A percentile compares a stretch with the other conserved stretches of the same genome.
These are phyloP conservation scores for Acrobasis repandana DNA, from an alignment of 2,888 invertebrate species.

Conservation along the genomic window DNA sequence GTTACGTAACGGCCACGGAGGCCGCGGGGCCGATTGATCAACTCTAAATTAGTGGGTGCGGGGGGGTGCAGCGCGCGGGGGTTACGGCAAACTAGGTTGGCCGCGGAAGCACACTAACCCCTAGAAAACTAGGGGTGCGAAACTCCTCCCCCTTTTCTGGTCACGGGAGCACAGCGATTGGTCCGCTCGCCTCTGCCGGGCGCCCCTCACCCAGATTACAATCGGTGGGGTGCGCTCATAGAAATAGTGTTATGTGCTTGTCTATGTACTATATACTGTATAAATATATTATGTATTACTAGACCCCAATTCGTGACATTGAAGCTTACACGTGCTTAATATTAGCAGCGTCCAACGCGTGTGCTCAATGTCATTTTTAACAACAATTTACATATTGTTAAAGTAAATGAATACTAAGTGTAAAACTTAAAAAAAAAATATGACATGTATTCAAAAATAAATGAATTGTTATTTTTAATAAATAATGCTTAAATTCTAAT, in stretches of 20 bases:
- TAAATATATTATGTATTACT: slow-evolving; percentile 61
- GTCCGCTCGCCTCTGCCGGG: slow-evolving; percentile 72
- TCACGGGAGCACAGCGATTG: slow-evolving; percentile 80
- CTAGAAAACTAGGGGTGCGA: slow-evolving; percentile 84
- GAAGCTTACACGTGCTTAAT: slow-evolving; percentile 35
- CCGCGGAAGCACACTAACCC: slow-evolving; percentile 83
- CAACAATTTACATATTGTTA: not conserved
- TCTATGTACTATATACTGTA: slow-evolving; percentile 68
- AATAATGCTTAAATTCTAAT: too few relatives aligned
- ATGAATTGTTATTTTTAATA: too few relatives aligned
- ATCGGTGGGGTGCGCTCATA: slow-evolving; percentile 82
- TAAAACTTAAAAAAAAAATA: too few relatives aligned
- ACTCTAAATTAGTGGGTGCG: slow-evolving; percentile 78
- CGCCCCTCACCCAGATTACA: slow-evolving; percentile 81
- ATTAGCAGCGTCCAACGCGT: not conserved
- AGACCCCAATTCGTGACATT: slow-evolving; percentile 74
- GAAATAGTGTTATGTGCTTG: slow-evolving; percentile 77
- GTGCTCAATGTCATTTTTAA: not conserved
- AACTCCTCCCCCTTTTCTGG: slow-evolving; percentile 83
- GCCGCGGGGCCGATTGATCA: slow-evolving; percentile 75
- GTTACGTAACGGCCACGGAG: slow-evolving; percentile 68
- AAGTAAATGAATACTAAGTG: too few relatives aligned
- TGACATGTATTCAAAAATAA: too few relatives aligned
- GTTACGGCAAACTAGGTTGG: slow-evolving; percentile 80
- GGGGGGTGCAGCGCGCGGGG: slow-evolving; percentile 66